These are phyloP conservation scores for Helicolenus hilgendorfi DNA, from an alignment of 2,797 vertebrate species.

Conservation along the genomic window DNA sequence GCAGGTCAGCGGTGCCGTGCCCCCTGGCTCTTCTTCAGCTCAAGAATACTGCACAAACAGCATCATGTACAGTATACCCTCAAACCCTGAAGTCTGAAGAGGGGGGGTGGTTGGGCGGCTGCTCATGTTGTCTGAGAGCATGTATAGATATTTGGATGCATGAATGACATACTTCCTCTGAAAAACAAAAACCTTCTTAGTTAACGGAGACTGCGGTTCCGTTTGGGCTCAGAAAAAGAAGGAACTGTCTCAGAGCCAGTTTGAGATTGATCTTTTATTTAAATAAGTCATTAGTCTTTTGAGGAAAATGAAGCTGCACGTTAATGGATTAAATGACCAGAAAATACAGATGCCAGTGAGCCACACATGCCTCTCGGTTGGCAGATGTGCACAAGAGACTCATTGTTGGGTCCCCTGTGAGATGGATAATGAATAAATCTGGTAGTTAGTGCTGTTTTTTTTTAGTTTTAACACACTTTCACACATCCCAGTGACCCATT, in stretches of 20 bases:
- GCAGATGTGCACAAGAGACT: conserved; percentile 53
- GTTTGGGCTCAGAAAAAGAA: neutral
- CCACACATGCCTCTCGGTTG: conserved; percentile 17
- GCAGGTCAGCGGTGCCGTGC: conserved; percentile 82
- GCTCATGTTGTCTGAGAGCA: conserved; percentile 28
- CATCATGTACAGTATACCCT: conserved; percentile 47
- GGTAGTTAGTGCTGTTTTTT: neutral
- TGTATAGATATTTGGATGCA: conserved; percentile 37
- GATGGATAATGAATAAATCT: conserved; percentile 47
- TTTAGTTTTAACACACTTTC: conserved; percentile 36
- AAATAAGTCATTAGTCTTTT: conserved; percentile 3
- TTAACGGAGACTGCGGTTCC: neutral
- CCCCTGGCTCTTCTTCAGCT: conserved; percentile 74
- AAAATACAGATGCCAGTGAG: conserved; percentile 30
- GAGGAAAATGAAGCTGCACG: neutral
- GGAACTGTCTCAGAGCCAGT: neutral
- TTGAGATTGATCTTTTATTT: neutral
- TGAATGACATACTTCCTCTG: conserved; percentile 9
- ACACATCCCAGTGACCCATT: conserved; percentile 67
- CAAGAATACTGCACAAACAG: conserved; percentile 61
- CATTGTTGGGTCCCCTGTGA: conserved; percentile 33
- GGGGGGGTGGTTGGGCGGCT: neutral
- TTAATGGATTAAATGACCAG: conserved; percentile 32
- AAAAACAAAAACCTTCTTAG: neutral
- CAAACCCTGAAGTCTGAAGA: conserved; percentile 16